A percentile compares a stretch with the other conserved stretches of the same genome.
Conservation (phyloP, 2,888 invertebrate genomes). For the Cataglyphis altisquamis region DNA sequence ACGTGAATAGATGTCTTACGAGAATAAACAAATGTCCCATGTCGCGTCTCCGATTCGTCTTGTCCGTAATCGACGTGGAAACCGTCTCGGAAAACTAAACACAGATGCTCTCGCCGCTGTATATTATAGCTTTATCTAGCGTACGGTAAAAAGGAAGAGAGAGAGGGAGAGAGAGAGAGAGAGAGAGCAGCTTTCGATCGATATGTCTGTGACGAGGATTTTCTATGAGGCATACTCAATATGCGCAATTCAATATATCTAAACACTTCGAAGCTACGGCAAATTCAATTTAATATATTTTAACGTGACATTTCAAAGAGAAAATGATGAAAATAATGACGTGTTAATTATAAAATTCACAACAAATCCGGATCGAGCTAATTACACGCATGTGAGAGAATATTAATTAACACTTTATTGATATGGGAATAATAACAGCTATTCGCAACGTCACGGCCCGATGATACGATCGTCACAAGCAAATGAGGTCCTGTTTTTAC, state of each 20-base stretch:
- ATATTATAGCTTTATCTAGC: conserved; percentile 36
- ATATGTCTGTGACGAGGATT: conserved; percentile 6
- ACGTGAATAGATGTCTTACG: conserved; percentile 51
- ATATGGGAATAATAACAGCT: conserved; percentile 20
- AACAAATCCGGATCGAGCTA: neutral
- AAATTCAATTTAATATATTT: conserved; percentile 25
- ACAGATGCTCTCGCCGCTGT: conserved; percentile 23
- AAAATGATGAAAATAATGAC: conserved; percentile 21
- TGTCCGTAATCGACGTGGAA: conserved; percentile 50
- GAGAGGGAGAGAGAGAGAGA: neutral
- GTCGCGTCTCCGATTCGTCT: conserved; percentile 51
- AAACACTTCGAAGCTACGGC: neutral
- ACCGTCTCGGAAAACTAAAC: conserved; percentile 39
- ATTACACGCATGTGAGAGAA: conserved; percentile 31
- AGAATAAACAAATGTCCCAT: conserved; percentile 48
- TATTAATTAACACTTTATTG: conserved; percentile 25
- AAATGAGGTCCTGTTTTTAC: neutral
- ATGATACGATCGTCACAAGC: conserved; percentile 18
- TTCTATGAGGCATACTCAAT: neutral
- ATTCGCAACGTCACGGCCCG: conserved; percentile 3
- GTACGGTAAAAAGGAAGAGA: no score
- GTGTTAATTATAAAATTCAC: conserved; percentile 40
- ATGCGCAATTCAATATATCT: neutral
- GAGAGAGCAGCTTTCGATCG: conserved; percentile 1
- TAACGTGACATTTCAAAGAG: conserved; percentile 28